Evolutionary conservation across 2,888 invertebrate genomes (phyloP).

Genomic region (Eupeodes latifasciatus): DNA sequence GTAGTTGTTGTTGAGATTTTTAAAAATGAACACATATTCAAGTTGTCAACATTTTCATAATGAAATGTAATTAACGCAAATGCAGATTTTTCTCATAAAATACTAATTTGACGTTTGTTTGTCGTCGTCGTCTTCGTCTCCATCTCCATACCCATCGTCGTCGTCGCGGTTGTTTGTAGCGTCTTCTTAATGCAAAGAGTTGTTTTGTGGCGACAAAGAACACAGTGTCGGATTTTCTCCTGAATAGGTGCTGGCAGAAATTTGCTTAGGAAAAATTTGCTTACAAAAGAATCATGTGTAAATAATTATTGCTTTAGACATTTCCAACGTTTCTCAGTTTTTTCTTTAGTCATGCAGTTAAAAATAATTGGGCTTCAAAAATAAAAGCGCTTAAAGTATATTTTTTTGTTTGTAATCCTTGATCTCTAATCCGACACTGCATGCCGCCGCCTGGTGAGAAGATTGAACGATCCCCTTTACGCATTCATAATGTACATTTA

Average conservation of each 20-base stretch:
- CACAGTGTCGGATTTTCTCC: not conserved
- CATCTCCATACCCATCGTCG: not conserved
- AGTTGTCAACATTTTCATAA: slow-evolving; percentile 75
- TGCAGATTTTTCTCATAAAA: slow-evolving; percentile 71
- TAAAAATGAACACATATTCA: slow-evolving; percentile 74
- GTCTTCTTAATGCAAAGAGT: not conserved
- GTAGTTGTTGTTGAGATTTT: slow-evolving; percentile 63
- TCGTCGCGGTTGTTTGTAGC: not conserved
- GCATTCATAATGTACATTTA: not conserved
- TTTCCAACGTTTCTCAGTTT: too few species aligned
- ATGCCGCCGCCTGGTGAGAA: not conserved
- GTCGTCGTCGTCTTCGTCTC: not conserved
- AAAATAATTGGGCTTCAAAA: not conserved
- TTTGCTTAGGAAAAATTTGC: too few species aligned
- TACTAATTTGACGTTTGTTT: slow-evolving; percentile 41
- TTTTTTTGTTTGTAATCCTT: too few species aligned
- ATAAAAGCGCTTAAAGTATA: not conserved
- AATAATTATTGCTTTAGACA: too few species aligned
- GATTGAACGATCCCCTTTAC: slow-evolving; percentile 6
- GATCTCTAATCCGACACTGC: not conserved
- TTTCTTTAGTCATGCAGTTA: not conserved
- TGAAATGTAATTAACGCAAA: slow-evolving; percentile 76
- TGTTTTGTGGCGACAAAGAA: not conserved
- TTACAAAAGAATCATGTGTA: too few species aligned
- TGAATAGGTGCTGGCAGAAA: too few species aligned